Conservation (phyloP, 2,113 vertebrate genomes). For the Platycercus adscitus region DNA sequence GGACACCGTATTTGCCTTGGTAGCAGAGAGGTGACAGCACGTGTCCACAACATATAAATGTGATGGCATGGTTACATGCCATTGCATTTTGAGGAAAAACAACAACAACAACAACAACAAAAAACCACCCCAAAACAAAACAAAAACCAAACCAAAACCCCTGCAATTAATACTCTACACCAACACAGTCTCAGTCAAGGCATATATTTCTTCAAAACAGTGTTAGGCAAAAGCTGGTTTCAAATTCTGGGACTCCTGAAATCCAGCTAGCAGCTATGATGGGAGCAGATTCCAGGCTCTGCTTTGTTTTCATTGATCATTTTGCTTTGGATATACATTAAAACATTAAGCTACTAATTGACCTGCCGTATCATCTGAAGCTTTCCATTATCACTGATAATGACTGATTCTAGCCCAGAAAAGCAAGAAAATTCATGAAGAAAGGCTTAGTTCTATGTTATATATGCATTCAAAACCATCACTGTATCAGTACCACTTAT, state of each 20-base stretch:
- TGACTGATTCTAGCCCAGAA: neutral
- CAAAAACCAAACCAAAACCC: too few species aligned
- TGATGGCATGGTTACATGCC: fast-evolving
- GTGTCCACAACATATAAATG: neutral
- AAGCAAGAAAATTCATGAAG: neutral
- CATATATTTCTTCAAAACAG: neutral
- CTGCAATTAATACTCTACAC: neutral
- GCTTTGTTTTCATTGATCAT: neutral
- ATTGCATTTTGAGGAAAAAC: neutral
- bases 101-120: neutral
- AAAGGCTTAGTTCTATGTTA: neutral
- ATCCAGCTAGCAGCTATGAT: neutral
- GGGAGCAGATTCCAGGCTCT: neutral
- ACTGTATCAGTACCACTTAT: neutral
- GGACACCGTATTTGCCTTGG: neutral
- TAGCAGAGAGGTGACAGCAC: neutral
- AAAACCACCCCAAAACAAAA: too few species aligned
- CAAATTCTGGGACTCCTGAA: neutral
- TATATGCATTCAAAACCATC: neutral
- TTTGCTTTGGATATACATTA: neutral
- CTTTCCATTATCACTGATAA: neutral
- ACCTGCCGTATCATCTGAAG: neutral
- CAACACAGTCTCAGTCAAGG: neutral
- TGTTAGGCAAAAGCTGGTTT: neutral
- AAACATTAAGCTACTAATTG: neutral